A percentile compares a stretch with the other conserved stretches of the same genome.
These are phyloP conservation scores for Beaufortia kweichowensis DNA, from an alignment of 2,113 vertebrate genomes.

Conservation along the genomic window DNA sequence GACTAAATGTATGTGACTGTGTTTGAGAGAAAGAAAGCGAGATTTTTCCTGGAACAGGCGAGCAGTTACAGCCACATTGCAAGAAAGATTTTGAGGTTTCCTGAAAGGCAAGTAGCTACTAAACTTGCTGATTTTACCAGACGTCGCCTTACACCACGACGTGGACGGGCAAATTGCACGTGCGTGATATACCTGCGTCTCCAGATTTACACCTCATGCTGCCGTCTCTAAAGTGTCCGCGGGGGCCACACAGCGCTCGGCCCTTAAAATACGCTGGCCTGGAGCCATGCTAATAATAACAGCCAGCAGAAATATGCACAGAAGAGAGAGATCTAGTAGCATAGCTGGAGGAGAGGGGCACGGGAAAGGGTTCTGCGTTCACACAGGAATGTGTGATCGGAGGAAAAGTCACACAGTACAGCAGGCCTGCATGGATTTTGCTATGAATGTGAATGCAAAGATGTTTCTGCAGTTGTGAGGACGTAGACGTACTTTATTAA, in stretches of 20 bases:
- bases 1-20: constrained; percentile 13
- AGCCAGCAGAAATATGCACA: constrained; percentile 62
- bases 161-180: background rate
- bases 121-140: constrained; percentile 17
- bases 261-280: constrained; percentile 53
- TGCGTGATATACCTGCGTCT: background rate
- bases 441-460: background rate
- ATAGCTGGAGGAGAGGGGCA: constrained; percentile 55
- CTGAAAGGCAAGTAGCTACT: background rate
- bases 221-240: constrained; percentile 2
- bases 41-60: constrained; percentile 69
- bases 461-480: background rate
- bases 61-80: constrained; percentile 61
- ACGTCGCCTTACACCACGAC: background rate
- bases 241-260: constrained; percentile 36
- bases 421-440: constrained; percentile 23
- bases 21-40: constrained; percentile 21
- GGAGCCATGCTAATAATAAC: constrained; percentile 65
- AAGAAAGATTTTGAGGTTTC: constrained; percentile 46
- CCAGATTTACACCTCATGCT: constrained; percentile 4
- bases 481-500: no score
- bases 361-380: constrained; percentile 49
- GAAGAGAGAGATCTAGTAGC: constrained; percentile 62
- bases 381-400: constrained; percentile 56
- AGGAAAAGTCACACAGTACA: constrained; percentile 30